These are phyloP conservation scores for Centropristis striata DNA, from an alignment of 2,113 vertebrate genomes.

Conservation along the genomic window DNA sequence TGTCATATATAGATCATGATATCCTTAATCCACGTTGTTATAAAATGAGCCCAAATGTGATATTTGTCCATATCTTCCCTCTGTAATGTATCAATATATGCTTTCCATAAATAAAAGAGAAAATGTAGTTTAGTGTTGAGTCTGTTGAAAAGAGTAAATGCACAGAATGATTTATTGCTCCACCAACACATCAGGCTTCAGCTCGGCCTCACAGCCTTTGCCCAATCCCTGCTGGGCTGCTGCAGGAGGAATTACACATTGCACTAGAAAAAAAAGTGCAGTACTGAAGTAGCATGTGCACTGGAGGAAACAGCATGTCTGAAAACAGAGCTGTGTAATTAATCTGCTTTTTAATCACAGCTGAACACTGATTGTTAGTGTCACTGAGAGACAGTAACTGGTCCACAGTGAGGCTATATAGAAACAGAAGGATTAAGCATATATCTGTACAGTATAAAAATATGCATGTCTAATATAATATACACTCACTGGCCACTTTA, in stretches of 20 bases:
- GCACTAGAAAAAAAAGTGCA: not conserved
- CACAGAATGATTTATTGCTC: not conserved
- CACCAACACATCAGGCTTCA: not conserved
- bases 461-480: no score
- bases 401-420: not conserved
- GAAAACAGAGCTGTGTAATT: not conserved
- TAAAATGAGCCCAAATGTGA: conserved; percentile 51
- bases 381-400: not conserved
- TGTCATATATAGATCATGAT: conserved; percentile 20
- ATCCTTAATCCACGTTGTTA: conserved; percentile 32
- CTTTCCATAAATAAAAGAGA: conserved; percentile 59
- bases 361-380: not conserved
- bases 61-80: not conserved
- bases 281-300: not conserved
- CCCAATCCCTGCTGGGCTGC: not conserved
- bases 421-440: no score
- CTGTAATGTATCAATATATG: not conserved
- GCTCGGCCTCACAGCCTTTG: not conserved
- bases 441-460: not conserved
- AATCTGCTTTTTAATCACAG: no score
- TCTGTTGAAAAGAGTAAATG: not conserved
- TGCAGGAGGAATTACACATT: not conserved
- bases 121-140: not conserved
- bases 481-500: no score
- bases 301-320: not conserved